Evolutionary conservation across 2,888 invertebrate genomes (phyloP).

Genomic region (Dyspetes luteomarginatus): DNA sequence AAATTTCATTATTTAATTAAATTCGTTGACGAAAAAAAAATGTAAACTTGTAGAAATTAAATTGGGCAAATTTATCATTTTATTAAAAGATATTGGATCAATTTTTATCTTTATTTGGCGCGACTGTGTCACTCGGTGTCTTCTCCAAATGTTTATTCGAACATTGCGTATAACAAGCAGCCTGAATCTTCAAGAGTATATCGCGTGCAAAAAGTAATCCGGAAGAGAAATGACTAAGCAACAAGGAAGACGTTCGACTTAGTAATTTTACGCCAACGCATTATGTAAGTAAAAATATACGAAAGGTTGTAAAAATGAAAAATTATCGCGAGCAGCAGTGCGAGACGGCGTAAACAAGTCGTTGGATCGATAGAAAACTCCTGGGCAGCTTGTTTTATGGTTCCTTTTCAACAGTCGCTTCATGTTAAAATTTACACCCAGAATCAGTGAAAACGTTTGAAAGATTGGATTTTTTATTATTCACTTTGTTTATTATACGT

Average conservation of each 20-base stretch:
- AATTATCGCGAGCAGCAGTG: constrained; percentile 16
- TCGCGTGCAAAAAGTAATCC: background rate
- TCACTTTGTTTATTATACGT: too few relatives aligned
- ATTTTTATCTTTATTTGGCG: too few relatives aligned
- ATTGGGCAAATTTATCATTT: too few relatives aligned
- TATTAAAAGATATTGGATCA: too few relatives aligned
- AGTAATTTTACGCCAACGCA: constrained; percentile 19
- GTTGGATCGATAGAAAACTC: constrained; percentile 28
- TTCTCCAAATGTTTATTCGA: too few relatives aligned
- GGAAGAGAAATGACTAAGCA: background rate
- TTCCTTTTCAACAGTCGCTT: background rate
- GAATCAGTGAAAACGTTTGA: too few relatives aligned
- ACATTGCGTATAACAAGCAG: background rate
- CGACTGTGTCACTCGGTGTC: too few relatives aligned
- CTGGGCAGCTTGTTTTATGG: background rate
- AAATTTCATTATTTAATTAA: too few relatives aligned
- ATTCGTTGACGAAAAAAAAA: too few relatives aligned
- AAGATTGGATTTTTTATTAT: too few relatives aligned
- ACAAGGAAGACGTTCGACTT: constrained; percentile 13
- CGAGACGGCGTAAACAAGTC: constrained; percentile 42
- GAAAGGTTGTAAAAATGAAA: constrained; percentile 32
- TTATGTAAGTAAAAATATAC: background rate
- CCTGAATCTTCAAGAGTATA: background rate
- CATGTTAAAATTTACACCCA: background rate
- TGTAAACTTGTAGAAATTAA: too few relatives aligned